Base-by-base conservation (phyloP, 1,140 invertebrate species). In the Drosophila truncata region DNA sequence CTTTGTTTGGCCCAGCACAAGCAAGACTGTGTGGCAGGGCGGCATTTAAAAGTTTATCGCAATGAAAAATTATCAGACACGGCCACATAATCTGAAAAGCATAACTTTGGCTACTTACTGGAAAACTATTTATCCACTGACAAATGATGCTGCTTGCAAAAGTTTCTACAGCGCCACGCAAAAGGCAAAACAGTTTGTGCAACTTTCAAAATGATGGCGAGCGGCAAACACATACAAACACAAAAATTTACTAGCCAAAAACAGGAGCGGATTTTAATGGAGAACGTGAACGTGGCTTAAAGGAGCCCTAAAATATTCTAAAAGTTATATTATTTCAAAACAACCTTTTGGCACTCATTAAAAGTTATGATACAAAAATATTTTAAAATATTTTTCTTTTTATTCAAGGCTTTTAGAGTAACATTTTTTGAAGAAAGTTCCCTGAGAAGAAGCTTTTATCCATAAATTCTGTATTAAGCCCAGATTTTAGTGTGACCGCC, bases 51-150 rank as follows among this genome's bases (percentile, higher is more conserved):
- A 88, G 64, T 83, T 55, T 88, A 66, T 83, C 63, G 77, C 77
- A 82, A 88, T 87, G 83, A 88, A 87, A 88, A 88, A 87, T 87
- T 80, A 87, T 83, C 77, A 78, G 84, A 62, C 71, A 60, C 49
- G 59, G 79, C 67, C 61, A 74, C 84, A 88, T 90, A 88, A 88
- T 88, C 84, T 84, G 69, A 88, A 90, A 88, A 90, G 78, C 85
- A 88, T 90, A 88, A 85, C 85, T 90, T 85, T 82, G 71, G 81
- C 85, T 80, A 88, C 84, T 87, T 87, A 88, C 83, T 88, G 80
- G 47, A 81, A 85, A 88, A 90, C 85, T 88, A 88, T 88, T 90
- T 88, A 88, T 88, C 85, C 85, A 85, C 86, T 90, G 85, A 90
- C 85, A 90, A 90, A 90, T 90, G 85, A 90, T 90, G 85, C 78